phyloP scores from a whole-genome alignment of 2,113 vertebrate genomes.

The Oreochromis spilurus region DNA sequence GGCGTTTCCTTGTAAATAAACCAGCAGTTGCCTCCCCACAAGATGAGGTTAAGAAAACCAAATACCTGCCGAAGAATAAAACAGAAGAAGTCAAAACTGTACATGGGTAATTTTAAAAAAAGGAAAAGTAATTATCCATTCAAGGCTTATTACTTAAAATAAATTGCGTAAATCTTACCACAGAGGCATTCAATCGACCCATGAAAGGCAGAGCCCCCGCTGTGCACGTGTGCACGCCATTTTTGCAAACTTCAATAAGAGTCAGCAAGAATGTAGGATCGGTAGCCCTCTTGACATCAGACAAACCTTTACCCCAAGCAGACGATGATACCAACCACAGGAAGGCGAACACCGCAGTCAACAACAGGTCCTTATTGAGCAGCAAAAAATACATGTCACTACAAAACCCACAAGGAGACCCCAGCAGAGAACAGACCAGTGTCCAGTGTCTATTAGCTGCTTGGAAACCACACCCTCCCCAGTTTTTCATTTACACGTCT shows the following conservation, averaged over 20 bases:
- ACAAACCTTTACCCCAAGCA: slow-evolving; percentile 90
- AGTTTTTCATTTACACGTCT: slow-evolving; percentile 44
- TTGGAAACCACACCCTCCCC: slow-evolving; percentile 4
- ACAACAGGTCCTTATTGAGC: slow-evolving; percentile 80
- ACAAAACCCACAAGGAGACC: not conserved
- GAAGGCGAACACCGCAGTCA: slow-evolving; percentile 85
- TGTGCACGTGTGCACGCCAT: slow-evolving; percentile 30
- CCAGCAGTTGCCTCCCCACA: slow-evolving; percentile 95
- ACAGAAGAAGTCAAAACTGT: not conserved
- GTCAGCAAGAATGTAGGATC: slow-evolving; percentile 65
- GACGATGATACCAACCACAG: slow-evolving; percentile 89
- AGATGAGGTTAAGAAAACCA: slow-evolving; percentile 90
- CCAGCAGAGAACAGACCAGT: not conserved
- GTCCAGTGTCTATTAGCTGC: not conserved
- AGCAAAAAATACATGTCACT: not conserved
- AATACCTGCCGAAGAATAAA: slow-evolving; percentile 76
- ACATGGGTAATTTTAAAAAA: fast-evolving
- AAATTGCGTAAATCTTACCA: slow-evolving; percentile 75
- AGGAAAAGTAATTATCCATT: not conserved
- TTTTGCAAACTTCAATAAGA: slow-evolving; percentile 63
- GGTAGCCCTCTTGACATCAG: slow-evolving; percentile 82
- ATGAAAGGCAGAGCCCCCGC: slow-evolving; percentile 75
- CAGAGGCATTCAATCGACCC: slow-evolving; percentile 88
- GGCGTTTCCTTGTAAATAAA: slow-evolving; percentile 94
- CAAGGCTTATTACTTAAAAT: not conserved